Base-by-base conservation (phyloP, 2,888 invertebrate species). In the Xylocampa areola region DNA sequence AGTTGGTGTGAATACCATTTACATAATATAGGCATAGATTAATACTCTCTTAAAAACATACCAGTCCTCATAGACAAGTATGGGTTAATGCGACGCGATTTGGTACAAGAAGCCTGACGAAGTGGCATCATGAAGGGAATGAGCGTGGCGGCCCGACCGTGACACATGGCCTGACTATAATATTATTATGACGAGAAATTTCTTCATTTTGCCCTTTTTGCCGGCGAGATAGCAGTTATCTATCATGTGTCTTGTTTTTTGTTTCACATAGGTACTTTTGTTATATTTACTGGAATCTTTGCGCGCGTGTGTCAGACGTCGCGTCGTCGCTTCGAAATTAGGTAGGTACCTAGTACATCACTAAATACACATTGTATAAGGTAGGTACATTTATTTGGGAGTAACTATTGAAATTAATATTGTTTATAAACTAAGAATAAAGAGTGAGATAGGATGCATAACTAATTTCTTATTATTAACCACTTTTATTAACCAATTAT, bases 161-260 rank as follows among this genome's bases (percentile, higher is more conserved):
- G 88, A 88, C 87, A 85, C 80, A 85, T 86, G 86, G 84, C 84
- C 67, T 74, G 81, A 79, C 82, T 81, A 81, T 87, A 84, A 86
- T 79, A 80, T 82, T 87, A 84, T 85, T 82, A 85, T 84, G 84
- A 85, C 80, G 80, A 81, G 81, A 84, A 85, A 85, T 85, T 83
- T 82, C 85, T 87, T 86, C 85, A 86, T 85, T 82, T 80, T 68
- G 81, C 80, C 84, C 81, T 83, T 85, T 86, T 84, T 85, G 79
- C 82, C 78, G 75, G 53, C 64, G 78, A 77, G 76, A 86, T 85
- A 77, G 78, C 82, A 58, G 82, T 78, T 83, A 87, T 88, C 82
- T 85, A 79, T 87, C 85, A 84, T 76, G 74, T 71, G 77, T 68
- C 72, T 73, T 75, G 77, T 77, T 49, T 60, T 71, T 53, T 35